A percentile compares a stretch with the other conserved stretches of the same genome.
These are phyloP conservation scores for Corythoichthys intestinalis DNA, from an alignment of 2,113 vertebrate genomes.

Conservation along the genomic window DNA sequence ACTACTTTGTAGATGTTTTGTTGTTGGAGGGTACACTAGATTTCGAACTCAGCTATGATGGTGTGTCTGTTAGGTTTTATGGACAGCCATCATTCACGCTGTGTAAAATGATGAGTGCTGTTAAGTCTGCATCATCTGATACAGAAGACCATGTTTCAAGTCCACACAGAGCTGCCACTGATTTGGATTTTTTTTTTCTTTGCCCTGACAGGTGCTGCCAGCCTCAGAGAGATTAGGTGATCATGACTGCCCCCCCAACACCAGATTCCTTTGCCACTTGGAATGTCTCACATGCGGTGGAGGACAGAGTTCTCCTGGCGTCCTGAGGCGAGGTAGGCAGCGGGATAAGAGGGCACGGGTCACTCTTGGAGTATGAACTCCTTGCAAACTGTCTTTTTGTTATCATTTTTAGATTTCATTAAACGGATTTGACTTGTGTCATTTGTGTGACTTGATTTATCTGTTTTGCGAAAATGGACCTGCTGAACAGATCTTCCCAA, in stretches of 20 bases:
- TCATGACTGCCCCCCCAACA: constrained; percentile 50
- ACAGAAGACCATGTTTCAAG: constrained; percentile 37
- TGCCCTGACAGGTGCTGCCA: constrained; percentile 63
- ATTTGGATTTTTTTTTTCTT: constrained; percentile 36
- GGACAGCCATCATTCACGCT: constrained; percentile 17
- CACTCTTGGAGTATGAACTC: not conserved
- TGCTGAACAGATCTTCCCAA: not conserved
- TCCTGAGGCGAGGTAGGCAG: constrained; percentile 51
- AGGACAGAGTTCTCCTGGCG: constrained; percentile 31
- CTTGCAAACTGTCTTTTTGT: not conserved
- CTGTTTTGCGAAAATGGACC: not conserved
- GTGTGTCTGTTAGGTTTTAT: constrained; percentile 15
- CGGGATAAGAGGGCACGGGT: constrained; percentile 22
- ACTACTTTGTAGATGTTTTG: not conserved
- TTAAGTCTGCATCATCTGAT: constrained; percentile 44
- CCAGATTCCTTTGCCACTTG: constrained; percentile 53
- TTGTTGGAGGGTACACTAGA: not conserved
- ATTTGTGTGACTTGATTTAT: not conserved
- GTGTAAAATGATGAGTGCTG: constrained; percentile 26
- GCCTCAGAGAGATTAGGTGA: constrained; percentile 61
- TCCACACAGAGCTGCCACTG: constrained; percentile 38
- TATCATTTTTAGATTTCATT: not conserved
- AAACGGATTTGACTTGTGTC: not conserved
- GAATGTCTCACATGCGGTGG: constrained; percentile 55
- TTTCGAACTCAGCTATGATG: not conserved